Percentiles rank a stretch among this genome's conserved stretches.
Evolutionary conservation across 2,888 invertebrate species (phyloP).

Genomic region (Phyto melanocephala): DNA sequence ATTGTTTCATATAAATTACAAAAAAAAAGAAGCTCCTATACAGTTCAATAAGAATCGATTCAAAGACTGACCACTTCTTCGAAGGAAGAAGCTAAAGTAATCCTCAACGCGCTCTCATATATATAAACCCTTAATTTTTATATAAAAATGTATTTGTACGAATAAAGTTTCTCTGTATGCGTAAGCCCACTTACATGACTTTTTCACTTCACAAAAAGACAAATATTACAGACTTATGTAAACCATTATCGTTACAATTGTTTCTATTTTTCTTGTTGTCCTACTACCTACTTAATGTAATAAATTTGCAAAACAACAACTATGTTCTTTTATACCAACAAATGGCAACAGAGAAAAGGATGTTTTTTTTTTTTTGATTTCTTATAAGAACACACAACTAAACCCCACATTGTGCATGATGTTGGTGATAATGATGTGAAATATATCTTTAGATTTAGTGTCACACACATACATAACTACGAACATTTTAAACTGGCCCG

Average conservation of each 20-base stretch:
- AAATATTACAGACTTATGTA: not conserved
- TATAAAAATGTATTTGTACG: no score
- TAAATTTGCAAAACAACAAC: not conserved
- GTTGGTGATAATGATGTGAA: slow-evolving; percentile 23
- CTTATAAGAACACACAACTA: not conserved
- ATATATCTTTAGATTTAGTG: not conserved
- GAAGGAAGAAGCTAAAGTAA: no score
- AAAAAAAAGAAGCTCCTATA: no score
- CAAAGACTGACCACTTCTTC: no score
- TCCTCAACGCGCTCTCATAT: no score
- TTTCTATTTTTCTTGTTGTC: not conserved
- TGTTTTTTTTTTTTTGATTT: not conserved
- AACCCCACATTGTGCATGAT: slow-evolving; percentile 5
- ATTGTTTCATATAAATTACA: no score
- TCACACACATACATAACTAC: not conserved
- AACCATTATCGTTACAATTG: not conserved
- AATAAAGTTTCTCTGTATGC: not conserved
- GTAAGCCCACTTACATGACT: not conserved
- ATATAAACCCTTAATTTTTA: no score
- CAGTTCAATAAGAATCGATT: no score
- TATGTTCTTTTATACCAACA: not conserved
- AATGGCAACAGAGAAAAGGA: not conserved
- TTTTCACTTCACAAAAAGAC: not conserved
- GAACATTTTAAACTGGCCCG: not conserved
- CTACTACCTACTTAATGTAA: not conserved